Conservation (phyloP, 2,113 vertebrate species). For the Thunnus maccoyii region DNA sequence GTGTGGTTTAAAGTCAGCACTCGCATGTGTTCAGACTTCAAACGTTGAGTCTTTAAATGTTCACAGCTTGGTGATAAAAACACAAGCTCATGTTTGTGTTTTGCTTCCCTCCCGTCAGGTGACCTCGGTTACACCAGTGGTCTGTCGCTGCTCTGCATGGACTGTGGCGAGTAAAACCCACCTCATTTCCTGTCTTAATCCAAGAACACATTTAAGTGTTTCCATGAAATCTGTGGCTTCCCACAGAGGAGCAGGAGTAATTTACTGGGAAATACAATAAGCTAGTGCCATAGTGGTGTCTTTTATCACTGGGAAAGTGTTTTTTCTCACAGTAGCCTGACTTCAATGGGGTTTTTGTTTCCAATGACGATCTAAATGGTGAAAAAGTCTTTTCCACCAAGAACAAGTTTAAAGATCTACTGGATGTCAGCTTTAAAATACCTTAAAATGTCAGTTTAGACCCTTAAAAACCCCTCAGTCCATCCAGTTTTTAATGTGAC, state of each 20-base stretch:
- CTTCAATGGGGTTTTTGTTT: neutral
- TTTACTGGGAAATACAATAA: no score
- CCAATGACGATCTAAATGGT: neutral
- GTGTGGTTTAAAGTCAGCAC: neutral
- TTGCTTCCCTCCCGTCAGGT: conserved; percentile 79
- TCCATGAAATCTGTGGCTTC: neutral
- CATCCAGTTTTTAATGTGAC: no score
- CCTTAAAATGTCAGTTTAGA: no score
- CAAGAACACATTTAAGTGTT: neutral
- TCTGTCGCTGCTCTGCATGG: conserved; percentile 96
- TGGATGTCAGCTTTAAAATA: neutral
- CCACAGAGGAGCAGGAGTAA: no score
- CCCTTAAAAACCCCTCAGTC: no score
- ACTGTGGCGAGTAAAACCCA: conserved; percentile 91
- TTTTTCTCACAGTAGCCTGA: no score
- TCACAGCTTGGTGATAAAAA: neutral
- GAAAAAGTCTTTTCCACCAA: no score
- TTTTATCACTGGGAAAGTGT: neutral
- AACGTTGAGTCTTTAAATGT: neutral
- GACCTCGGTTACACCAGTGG: conserved; percentile 99
- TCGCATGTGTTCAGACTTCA: neutral
- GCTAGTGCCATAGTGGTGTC: neutral
- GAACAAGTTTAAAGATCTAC: neutral
- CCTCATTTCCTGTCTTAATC: conserved; percentile 12
- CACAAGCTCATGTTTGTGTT: conserved; percentile 23